phyloP scores from a whole-genome alignment of 2,797 vertebrate species.

The Eulemur albifrons region DNA sequence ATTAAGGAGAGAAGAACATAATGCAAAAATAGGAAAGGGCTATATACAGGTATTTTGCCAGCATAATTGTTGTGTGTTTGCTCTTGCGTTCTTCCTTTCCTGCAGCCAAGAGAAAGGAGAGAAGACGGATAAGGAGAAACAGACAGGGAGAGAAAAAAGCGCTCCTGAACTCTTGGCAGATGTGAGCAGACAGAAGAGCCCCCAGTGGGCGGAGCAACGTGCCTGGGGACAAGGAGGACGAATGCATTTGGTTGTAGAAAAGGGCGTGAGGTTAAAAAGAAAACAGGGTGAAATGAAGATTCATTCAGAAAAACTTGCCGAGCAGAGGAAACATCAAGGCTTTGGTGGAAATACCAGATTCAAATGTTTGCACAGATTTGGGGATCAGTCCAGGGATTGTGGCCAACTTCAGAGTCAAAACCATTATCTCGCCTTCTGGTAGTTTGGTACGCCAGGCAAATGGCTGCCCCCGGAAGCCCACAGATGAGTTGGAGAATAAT shows the following conservation, averaged over 20 bases:
- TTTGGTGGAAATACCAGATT: constrained; percentile 20
- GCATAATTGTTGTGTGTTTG: not conserved
- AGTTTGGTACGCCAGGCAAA: not conserved
- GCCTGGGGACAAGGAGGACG: not conserved
- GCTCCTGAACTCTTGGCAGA: not conserved
- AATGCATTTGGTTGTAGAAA: constrained; percentile 27
- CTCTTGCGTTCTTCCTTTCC: not conserved
- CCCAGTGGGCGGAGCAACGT: not conserved
- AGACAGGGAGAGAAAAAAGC: not conserved
- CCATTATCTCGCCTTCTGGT: not conserved
- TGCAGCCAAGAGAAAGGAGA: not conserved
- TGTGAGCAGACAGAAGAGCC: not conserved
- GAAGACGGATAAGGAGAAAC: not conserved
- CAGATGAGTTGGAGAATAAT: not conserved
- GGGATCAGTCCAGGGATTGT: constrained; percentile 59
- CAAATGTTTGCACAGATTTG: constrained; percentile 49
- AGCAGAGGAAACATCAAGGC: constrained; percentile 38
- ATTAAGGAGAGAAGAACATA: constrained; percentile 48
- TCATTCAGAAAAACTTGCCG: constrained; percentile 52
- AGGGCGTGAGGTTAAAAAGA: not conserved
- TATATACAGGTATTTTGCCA: constrained; percentile 45
- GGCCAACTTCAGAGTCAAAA: constrained; percentile 69
- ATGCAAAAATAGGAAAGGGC: constrained; percentile 53
- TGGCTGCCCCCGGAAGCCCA: constrained; percentile 50
- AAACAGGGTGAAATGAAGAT: not conserved